A percentile compares a stretch with the other conserved stretches of the same genome.
Conservation (phyloP, 1,140 invertebrate species). For the Dermatophagoides farinae region DNA sequence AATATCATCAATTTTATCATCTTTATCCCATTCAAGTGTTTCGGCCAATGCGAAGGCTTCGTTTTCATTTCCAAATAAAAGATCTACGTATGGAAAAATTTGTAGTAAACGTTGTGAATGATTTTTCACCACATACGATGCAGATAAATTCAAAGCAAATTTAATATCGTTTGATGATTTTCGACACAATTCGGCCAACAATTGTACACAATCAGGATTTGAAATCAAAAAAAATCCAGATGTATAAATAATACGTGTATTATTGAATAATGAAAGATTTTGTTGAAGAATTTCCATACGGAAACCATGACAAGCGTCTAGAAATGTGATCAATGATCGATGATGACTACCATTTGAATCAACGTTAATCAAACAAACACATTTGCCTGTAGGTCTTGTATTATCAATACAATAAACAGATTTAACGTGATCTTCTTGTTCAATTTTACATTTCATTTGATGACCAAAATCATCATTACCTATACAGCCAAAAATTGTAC, state of each 20-base stretch:
- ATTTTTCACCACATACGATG: conserved; percentile 78
- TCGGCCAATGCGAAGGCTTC: conserved; percentile 23
- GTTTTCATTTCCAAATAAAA: conserved; percentile 85
- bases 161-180: neutral
- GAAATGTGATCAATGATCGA: conserved; percentile 76
- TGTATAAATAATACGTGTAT: conserved; percentile 6
- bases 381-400: conserved; percentile 58
- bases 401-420: conserved; percentile 58
- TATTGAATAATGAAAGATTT: neutral
- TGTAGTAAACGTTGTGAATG: conserved; percentile 60
- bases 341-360: conserved; percentile 41
- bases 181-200: neutral
- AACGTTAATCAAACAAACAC: conserved; percentile 48
- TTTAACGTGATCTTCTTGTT: conserved; percentile 52
- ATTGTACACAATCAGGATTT: neutral
- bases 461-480: conserved; percentile 71
- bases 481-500: conserved; percentile 70
- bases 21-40: conserved; percentile 3
- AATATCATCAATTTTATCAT: conserved; percentile 53
- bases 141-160: conserved; percentile 40
- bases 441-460: conserved; percentile 58
- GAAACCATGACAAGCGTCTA: conserved; percentile 83
- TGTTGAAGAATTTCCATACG: conserved; percentile 52
- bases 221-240: neutral
- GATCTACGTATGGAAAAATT: conserved; percentile 75